These are phyloP conservation scores for Corynorhinus townsendii DNA, from an alignment of 2,113 vertebrate species.

Conservation along the genomic window DNA sequence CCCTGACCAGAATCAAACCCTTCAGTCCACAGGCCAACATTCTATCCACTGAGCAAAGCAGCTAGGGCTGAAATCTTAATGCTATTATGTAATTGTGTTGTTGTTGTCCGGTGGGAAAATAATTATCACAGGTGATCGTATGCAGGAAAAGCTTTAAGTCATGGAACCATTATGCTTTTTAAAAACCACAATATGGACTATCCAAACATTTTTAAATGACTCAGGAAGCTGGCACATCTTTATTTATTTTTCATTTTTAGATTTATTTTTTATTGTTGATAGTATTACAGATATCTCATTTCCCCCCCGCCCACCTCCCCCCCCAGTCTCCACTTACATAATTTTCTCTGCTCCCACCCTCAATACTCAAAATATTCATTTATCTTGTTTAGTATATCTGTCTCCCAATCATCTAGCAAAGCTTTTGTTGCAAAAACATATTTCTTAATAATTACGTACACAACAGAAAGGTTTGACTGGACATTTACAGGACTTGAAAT, in stretches of 20 bases:
- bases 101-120: background rate
- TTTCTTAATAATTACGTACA: slow-evolving; percentile 14
- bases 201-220: background rate
- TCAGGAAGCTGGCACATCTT: background rate
- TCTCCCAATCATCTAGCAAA: background rate
- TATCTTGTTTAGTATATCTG: background rate
- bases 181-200: background rate
- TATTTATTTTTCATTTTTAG: background rate
- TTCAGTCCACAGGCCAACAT: too few relatives aligned
- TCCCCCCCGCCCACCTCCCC: too few relatives aligned
- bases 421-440: slow-evolving; percentile 13
- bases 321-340: background rate
- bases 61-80: background rate
- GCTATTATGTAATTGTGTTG: background rate
- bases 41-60: too few relatives aligned
- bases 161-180: background rate
- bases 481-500: background rate
- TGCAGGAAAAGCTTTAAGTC: slow-evolving; percentile 52
- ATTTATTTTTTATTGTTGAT: too few relatives aligned
- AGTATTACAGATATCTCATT: too few relatives aligned
- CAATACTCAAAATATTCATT: background rate
- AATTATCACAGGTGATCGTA: background rate
- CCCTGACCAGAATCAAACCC: too few relatives aligned
- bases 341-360: background rate
- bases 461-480: background rate